phyloP scores from a whole-genome alignment of 2,797 vertebrate genomes.

The Crypturellus tataupa region DNA sequence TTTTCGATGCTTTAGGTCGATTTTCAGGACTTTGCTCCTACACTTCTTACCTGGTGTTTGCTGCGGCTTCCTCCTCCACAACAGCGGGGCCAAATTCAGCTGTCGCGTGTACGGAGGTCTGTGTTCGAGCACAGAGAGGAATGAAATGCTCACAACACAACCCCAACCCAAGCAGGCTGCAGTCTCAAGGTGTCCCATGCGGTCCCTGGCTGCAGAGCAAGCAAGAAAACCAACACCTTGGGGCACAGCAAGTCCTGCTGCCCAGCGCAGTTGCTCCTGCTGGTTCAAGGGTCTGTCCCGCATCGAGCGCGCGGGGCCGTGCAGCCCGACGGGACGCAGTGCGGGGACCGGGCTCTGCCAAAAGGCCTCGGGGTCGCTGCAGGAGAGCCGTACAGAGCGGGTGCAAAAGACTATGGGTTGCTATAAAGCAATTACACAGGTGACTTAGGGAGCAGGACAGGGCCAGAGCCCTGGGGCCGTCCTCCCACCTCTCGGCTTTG shows the following conservation, averaged over 20 bases:
- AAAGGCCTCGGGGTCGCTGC: neutral
- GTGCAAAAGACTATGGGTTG: neutral
- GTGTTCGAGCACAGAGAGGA: neutral
- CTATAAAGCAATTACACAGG: neutral
- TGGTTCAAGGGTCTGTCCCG: neutral
- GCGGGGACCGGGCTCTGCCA: too few species aligned
- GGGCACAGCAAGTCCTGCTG: neutral
- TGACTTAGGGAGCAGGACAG: neutral
- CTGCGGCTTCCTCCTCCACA: neutral
- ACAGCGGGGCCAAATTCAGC: neutral
- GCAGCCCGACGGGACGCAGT: too few species aligned
- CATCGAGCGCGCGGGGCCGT: fast-evolving
- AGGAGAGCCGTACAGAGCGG: too few species aligned
- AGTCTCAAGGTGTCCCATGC: fast-evolving
- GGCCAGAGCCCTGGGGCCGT: neutral
- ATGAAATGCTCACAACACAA: fast-evolving
- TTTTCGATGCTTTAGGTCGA: neutral
- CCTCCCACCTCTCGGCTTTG: neutral
- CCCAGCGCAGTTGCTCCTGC: neutral
- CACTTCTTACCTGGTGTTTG: neutral
- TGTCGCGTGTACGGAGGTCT: neutral
- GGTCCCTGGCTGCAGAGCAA: neutral
- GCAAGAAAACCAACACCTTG: neutral
- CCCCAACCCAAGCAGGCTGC: neutral
- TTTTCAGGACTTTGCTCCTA: neutral